phyloP scores from a whole-genome alignment of 2,888 invertebrate genomes.

The Drosophila multiciliata region DNA sequence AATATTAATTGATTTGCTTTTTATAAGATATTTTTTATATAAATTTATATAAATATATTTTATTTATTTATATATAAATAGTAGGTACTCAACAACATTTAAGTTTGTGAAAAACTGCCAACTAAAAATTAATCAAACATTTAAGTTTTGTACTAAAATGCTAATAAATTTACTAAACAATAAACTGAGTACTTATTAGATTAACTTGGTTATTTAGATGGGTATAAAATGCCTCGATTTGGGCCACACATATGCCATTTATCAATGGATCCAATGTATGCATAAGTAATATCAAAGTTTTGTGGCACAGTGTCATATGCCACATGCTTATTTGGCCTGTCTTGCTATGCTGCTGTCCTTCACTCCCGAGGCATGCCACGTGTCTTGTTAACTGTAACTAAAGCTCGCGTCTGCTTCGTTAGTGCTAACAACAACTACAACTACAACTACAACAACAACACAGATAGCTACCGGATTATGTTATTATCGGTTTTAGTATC shows the following conservation, averaged over 20 bases:
- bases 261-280: neutral
- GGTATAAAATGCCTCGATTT: neutral
- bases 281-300: neutral
- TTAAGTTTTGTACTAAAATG: neutral
- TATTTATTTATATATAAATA: neutral
- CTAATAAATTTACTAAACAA: neutral
- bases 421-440: conserved; percentile 23
- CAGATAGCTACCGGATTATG: conserved; percentile 62
- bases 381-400: conserved; percentile 69
- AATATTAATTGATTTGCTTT: neutral
- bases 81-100: neutral
- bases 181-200: neutral
- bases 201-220: neutral
- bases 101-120: neutral
- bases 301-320: conserved; percentile 10
- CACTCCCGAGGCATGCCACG: conserved; percentile 48
- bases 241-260: neutral
- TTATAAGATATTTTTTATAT: neutral
- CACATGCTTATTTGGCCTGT: neutral
- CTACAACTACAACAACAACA: conserved; percentile 1
- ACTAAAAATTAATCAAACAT: neutral
- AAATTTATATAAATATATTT: too few relatives aligned
- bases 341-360: neutral
- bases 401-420: conserved; percentile 61
- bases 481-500: conserved; percentile 80